Base-by-base conservation (phyloP, 1,140 invertebrate species). In the Drosophila pseudoananassae region DNA sequence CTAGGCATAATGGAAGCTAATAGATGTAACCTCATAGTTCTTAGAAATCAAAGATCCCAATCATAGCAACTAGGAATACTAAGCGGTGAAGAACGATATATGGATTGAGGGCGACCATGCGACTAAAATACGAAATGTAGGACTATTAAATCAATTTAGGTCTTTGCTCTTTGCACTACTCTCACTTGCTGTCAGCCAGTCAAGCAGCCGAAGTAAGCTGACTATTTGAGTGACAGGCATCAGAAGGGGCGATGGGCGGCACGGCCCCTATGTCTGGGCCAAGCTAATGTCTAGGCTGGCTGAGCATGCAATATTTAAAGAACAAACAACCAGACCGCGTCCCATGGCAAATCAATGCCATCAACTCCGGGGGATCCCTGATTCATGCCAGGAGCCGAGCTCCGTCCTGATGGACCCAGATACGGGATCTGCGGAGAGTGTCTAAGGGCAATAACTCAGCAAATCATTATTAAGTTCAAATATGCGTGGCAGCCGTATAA, bases 401-500 rank as follows among this genome's bases (percentile, higher is more conserved):
- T 36, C 33, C 12, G 4, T 10, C 4, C 8, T 36, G 55, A 6
- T 57, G 31, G 38, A 17, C 55, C 45, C n/a, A 3, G 43, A 25
- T 55, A 17, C 51, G n/a, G 40, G 23, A 25, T 57, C 38, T 53
- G 55, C 63, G n/a, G n/a, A 25, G 38, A 46, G 57, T 63, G 49
- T 79, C 49, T 76, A 14, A 36, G 56, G 14, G n/a, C 25, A 87
- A 71, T 78, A 78, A 59, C 82, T 66, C 58, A 60, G 77, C 68
- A 85, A 87, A 85, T 81, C 58, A 71, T 64, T 85, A 82, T 85
- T 78, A 85, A 85, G 78, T 81, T 80, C 74, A 85, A 85, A 81
- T 78, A 83, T 58, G 59, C 61, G 69, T 66, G 61, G 47, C 55
- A 43, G 31, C 54, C 40, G 60, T 51, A 65, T 56, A 72, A 79